phyloP scores from a whole-genome alignment of 2,113 vertebrate genomes.

The Phrynocephalus versicolor region DNA sequence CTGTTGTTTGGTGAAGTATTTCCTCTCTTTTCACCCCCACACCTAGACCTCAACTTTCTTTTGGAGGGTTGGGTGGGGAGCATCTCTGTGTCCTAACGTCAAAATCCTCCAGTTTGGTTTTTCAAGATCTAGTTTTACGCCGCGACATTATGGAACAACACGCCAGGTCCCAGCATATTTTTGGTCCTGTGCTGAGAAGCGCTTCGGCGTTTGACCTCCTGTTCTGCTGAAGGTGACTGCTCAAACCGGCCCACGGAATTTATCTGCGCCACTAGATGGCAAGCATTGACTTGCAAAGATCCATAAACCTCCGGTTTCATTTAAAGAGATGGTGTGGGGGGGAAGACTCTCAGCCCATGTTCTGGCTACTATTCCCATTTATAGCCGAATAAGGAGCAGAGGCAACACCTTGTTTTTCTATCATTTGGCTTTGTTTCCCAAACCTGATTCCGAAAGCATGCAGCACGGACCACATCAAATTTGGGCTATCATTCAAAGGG shows the following conservation, averaged over 20 bases:
- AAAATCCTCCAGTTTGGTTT: neutral
- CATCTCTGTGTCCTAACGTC: neutral
- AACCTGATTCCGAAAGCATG: neutral
- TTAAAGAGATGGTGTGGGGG: neutral
- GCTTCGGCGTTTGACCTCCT: conserved; percentile 3
- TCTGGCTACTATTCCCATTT: neutral
- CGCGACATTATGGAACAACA: neutral
- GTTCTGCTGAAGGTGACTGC: conserved; percentile 3
- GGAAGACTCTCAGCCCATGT: neutral
- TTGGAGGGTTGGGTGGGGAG: too few species aligned
- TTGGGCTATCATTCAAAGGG: neutral
- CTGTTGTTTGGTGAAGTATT: neutral
- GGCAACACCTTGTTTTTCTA: neutral
- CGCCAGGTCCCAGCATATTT: neutral
- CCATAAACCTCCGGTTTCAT: neutral
- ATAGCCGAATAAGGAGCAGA: neutral
- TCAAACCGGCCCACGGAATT: neutral
- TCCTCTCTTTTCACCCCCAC: too few species aligned
- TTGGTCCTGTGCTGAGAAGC: neutral
- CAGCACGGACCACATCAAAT: neutral
- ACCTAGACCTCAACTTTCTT: neutral
- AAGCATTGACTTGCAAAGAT: conserved; percentile 56
- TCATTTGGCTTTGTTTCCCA: neutral
- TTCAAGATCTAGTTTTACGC: neutral
- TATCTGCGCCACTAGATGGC: conserved; percentile 60